Base-by-base conservation (phyloP, 2,113 vertebrate genomes). In the Pavo muticus region DNA sequence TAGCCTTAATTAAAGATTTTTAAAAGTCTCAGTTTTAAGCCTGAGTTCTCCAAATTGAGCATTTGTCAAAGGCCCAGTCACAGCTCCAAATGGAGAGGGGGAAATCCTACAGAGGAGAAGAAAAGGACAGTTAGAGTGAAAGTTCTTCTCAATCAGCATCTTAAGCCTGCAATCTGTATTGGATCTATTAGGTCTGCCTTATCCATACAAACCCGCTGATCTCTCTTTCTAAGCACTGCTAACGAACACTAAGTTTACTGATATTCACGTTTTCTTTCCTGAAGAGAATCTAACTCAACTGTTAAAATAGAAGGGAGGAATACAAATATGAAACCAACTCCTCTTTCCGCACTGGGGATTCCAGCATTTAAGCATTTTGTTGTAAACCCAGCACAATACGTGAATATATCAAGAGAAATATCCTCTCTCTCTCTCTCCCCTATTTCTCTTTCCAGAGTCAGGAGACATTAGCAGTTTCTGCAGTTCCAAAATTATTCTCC, bases 1-100 rank as follows among this genome's bases (percentile, higher is more conserved):
- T 93, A 95, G 90, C 61, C 70, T 93, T 93, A 97, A 96, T 96
- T 96, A 97, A 95, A 93, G 86, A 90, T 91, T 86, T 91, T 92
- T 90, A 68, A 93, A 95, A 93, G 91, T 97, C 93, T 95, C 86
- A 70, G 84, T 95, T 95, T 97, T 90, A 90, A 95, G 91, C 94
- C 76, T 35, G 61, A 95, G 79, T 78, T 78, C 88, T 88, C 94
- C 76, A 97, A 91, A 96, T 96, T 86, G 83, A 92, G 61, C 79
- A 90, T 93, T 93, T 97, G 61, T 96, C 85, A 95, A 91, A 97
- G 79, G 93, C 93, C 69, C 72, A 90, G 79, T 48, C 93, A 86
- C 57, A 91, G 94, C 73, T 72, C 82, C 79, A 86, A 95, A 96
- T 63, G 63, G 76, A 91, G 73, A 88, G 67, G 84, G 76, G 83